Evolutionary conservation across 2,888 invertebrate genomes (phyloP), one percentile per base, ranked within the genome.

Genomic region (Drosophila mercatorum): DNA sequence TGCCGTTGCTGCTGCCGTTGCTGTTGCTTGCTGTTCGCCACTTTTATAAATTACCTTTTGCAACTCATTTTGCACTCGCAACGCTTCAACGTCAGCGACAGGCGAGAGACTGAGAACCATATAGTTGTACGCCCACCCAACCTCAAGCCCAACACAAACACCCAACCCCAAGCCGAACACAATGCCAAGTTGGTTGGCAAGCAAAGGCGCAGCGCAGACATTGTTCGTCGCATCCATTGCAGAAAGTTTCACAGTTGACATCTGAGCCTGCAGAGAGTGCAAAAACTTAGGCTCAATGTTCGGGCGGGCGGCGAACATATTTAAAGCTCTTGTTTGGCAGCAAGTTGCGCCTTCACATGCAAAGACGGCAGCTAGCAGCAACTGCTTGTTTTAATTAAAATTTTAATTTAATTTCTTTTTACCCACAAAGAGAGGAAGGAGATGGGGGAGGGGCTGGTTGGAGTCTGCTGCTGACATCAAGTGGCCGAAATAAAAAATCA

Each of bases 371-470:
- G 22, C 22, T 22, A 63, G 51, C 22, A 40, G 66, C 53, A 73
- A 83, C 77, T 75, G 89, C 88, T 78, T 84, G 82, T 75, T 87
- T 86, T 86, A 89, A 86, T 86, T 86, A 86, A 84, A 86, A 81
- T 84, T 86, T 89, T 84, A 76, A 86, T 87, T 89, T 80, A 75
- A 81, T 81, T 80, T 68, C 65, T 41, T 53, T 28, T 57, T 11
- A 47, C 36, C 55, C 49, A 38, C n/a, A 28, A 8, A 14, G 52
- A 10, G 44, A 2, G 11, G 11, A 6, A 22, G 2, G 11, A 5
- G 51, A n/a, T 17, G 17, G 17, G 22, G 22, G 1, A 2, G 22
- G 22, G 22, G 22, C 22, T 22, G 22, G 17, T 17, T 17, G 17
- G 8, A 12, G 1, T 46, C 46, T 46, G 46, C 12, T 7, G 17